phyloP scores from a whole-genome alignment of 1,140 invertebrate genomes.

The Bemisia tabaci region DNA sequence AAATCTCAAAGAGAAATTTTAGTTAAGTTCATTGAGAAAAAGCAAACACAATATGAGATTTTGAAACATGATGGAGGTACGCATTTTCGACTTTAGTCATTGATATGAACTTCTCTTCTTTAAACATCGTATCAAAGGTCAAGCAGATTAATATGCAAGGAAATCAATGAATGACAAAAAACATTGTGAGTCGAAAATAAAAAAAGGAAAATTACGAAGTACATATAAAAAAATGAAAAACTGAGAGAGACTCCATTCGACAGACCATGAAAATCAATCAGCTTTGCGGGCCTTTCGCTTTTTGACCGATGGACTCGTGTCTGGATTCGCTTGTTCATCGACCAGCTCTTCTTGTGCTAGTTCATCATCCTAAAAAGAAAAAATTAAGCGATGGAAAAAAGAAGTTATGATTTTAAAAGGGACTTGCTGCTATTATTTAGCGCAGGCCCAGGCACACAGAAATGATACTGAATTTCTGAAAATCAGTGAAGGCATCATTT shows the following conservation, averaged over 20 bases:
- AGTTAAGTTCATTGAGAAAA: too few relatives aligned
- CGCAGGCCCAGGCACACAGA: slow-evolving; percentile 23
- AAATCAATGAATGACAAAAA: neutral
- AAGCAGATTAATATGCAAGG: too few relatives aligned
- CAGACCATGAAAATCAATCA: slow-evolving; percentile 30
- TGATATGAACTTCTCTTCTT: too few relatives aligned
- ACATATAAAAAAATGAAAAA: neutral
- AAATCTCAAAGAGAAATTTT: too few relatives aligned
- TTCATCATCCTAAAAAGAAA: slow-evolving; percentile 32
- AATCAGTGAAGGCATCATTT: neutral
- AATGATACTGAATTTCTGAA: slow-evolving; percentile 15
- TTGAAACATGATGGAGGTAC: too few relatives aligned
- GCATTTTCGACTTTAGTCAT: too few relatives aligned
- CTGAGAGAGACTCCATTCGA: neutral
- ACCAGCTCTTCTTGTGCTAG: slow-evolving; percentile 40
- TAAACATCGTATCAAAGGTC: too few relatives aligned
- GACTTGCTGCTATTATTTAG: slow-evolving; percentile 28
- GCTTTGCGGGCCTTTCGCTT: slow-evolving; percentile 47
- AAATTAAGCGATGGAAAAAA: too few relatives aligned
- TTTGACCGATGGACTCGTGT: slow-evolving; percentile 5
- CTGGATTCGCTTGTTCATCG: slow-evolving; percentile 29
- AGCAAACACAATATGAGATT: too few relatives aligned
- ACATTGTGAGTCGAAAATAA: neutral
- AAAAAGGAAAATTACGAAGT: neutral
- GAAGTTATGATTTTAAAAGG: too few relatives aligned